Evolutionary conservation across 2,888 invertebrate species (phyloP).

Genomic region (Hydropsyche betteni): DNA sequence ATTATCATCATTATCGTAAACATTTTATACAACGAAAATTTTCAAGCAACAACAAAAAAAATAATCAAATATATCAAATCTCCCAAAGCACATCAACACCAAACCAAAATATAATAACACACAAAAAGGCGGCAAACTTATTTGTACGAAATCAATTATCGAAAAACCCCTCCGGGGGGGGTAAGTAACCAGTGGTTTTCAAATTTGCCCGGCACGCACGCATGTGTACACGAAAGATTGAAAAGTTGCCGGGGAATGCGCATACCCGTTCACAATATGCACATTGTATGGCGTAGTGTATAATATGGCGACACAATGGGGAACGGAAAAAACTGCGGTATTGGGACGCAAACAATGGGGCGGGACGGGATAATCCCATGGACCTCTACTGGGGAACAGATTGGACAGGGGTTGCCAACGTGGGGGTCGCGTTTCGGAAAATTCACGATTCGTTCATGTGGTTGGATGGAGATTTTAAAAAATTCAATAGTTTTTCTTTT

Average conservation of each 20-base stretch:
- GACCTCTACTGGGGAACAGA: conserved; percentile 19
- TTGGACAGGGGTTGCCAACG: conserved; percentile 18
- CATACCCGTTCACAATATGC: conserved; percentile 13
- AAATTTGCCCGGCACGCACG: background rate
- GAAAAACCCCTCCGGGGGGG: too few species aligned
- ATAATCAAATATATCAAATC: too few species aligned
- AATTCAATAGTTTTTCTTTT: too few species aligned
- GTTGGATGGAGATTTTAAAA: too few species aligned
- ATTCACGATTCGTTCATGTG: too few species aligned
- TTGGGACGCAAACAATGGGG: conserved; percentile 37
- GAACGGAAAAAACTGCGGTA: conserved; percentile 36
- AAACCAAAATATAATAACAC: too few species aligned
- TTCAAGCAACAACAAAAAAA: too few species aligned
- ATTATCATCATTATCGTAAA: too few species aligned
- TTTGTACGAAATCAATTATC: too few species aligned
- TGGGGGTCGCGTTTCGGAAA: background rate
- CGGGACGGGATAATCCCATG: conserved; percentile 38
- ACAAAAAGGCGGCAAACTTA: too few species aligned
- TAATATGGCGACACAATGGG: conserved; percentile 30
- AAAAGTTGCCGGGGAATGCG: conserved; percentile 9
- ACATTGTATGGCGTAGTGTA: conserved; percentile 1
- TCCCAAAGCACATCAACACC: too few species aligned
- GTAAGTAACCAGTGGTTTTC: background rate
- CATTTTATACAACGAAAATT: too few species aligned
- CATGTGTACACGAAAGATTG: background rate